These are phyloP conservation scores for Phoeniculus purpureus DNA, from an alignment of 2,797 vertebrate genomes.

Conservation along the genomic window DNA sequence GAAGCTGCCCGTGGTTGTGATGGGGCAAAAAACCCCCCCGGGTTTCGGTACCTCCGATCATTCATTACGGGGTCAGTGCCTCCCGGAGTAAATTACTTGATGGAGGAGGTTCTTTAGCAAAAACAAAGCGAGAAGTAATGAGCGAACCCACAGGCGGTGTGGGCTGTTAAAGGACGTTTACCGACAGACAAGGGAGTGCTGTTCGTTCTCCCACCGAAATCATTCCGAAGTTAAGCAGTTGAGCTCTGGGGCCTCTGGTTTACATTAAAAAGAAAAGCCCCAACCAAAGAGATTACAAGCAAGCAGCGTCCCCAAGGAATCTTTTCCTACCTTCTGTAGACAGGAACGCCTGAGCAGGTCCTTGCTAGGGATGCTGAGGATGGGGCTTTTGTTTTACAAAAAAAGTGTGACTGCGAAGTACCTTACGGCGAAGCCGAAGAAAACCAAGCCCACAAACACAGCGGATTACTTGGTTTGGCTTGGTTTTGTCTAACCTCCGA, in stretches of 20 bases:
- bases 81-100: not conserved
- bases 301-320: not conserved
- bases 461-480: not conserved
- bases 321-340: not conserved
- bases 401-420: not conserved
- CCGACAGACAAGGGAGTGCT: not conserved
- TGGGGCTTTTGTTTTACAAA: not conserved
- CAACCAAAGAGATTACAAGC: not conserved
- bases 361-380: not conserved
- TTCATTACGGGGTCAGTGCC: not conserved
- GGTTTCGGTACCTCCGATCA: not conserved
- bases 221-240: not conserved
- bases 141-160: fast-evolving
- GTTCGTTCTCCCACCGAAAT: not conserved
- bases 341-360: not conserved
- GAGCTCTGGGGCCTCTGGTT: not conserved
- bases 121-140: not conserved
- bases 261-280: not conserved
- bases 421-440: not conserved
- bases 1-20: not conserved
- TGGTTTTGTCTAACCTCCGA: not conserved
- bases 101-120: not conserved
- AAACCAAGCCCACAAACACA: not conserved
- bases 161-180: not conserved
- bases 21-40: fast-evolving